Percentiles rank a stretch among this genome's conserved stretches.
Conservation (phyloP, 92 coral and sea anemone genomes). For the Epizoanthus ramosus region DNA sequence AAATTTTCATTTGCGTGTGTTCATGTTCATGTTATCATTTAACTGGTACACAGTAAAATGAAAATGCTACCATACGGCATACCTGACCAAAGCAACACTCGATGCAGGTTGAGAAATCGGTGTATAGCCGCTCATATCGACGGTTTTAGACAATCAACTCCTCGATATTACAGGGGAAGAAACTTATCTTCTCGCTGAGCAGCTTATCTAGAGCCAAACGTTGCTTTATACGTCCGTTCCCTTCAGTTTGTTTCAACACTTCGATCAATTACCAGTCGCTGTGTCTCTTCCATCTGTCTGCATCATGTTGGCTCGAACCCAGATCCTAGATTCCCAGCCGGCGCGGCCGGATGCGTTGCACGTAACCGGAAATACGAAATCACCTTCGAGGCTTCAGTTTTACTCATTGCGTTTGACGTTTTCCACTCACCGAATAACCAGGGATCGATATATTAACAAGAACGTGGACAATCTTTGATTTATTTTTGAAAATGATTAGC, state of each 20-base stretch:
- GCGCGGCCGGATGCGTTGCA: background rate
- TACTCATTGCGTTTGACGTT: too few relatives aligned
- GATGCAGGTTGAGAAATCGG: slow-evolving; percentile 1
- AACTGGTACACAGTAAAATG: background rate
- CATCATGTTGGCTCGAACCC: background rate
- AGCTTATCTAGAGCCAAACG: background rate
- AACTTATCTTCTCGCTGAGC: background rate
- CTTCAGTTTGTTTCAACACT: too few relatives aligned
- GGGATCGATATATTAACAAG: too few relatives aligned
- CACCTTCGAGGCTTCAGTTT: background rate
- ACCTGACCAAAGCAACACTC: slow-evolving; percentile 22
- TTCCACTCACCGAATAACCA: too few relatives aligned
- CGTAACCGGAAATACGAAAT: slow-evolving; percentile 1
- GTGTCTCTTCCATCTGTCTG: too few relatives aligned
- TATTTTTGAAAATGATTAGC: too few relatives aligned
- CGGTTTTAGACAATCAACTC: background rate
- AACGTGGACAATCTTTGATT: too few relatives aligned
- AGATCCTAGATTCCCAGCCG: background rate
- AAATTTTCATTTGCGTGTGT: too few relatives aligned
- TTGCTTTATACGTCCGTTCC: background rate
- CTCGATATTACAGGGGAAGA: background rate
- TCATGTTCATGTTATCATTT: too few relatives aligned
- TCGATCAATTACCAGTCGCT: background rate
- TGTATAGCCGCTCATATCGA: background rate
- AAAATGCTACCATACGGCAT: background rate